Conservation (phyloP, 1,140 invertebrate genomes). For the Druon quercuslanigerum region DNA sequence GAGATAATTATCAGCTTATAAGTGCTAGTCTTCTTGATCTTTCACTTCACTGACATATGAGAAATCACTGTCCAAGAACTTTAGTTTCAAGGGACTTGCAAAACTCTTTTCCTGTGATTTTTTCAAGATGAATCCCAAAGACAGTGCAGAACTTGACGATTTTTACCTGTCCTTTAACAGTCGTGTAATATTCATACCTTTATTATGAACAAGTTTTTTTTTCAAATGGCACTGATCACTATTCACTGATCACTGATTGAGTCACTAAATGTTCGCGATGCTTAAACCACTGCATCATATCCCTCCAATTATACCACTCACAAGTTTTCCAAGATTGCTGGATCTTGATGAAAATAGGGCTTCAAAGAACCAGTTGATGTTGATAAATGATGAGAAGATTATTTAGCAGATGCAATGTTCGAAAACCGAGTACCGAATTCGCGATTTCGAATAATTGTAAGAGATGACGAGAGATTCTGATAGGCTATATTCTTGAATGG, state of each 20-base stretch:
- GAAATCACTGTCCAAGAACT: constrained; percentile 33
- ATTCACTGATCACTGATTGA: constrained; percentile 42
- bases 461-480: constrained; percentile 32
- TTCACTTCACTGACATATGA: constrained; percentile 23
- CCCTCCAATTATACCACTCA: background rate
- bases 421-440: no score
- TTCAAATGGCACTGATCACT: constrained; percentile 41
- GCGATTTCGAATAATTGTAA: background rate
- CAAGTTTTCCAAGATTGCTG: background rate
- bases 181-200: background rate
- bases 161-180: no score
- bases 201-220: constrained; percentile 36
- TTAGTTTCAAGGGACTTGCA: background rate
- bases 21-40: constrained; percentile 47
- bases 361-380: no score
- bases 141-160: no score
- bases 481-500: constrained; percentile 18
- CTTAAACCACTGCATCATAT: constrained; percentile 20
- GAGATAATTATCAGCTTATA: constrained; percentile 64
- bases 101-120: no score
- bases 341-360: background rate
- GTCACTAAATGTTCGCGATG: constrained; percentile 39
- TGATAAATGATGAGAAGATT: no score
- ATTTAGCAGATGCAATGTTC: no score
- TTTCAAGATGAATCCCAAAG: no score